Evolutionary conservation across 1,140 invertebrate species (phyloP).

Genomic region (Drosophila miranda): DNA sequence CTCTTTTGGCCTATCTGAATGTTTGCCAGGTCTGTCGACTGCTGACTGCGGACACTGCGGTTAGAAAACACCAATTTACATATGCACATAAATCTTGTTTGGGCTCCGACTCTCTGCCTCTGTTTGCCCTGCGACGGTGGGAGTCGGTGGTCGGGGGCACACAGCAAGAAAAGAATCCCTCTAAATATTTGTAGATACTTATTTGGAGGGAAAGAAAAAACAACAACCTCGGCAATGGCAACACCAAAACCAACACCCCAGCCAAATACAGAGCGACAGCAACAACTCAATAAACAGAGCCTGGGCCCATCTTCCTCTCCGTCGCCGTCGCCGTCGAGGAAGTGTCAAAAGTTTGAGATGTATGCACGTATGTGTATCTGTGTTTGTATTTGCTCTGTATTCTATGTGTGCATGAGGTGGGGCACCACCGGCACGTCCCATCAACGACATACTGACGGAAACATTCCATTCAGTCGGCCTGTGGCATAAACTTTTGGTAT

Average conservation of each 20-base stretch:
- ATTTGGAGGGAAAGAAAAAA: conserved; percentile 59
- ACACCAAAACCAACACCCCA: conserved; percentile 15
- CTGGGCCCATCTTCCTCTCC: conserved; percentile 3
- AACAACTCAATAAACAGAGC: conserved; percentile 76
- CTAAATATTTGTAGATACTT: conserved; percentile 80
- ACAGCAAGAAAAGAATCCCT: conserved; percentile 49
- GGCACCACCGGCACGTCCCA: conserved; percentile 21
- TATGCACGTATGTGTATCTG: conserved; percentile 37
- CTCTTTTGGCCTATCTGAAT: conserved; percentile 52
- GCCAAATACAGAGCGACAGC: conserved; percentile 38
- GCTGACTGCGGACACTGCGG: conserved; percentile 56
- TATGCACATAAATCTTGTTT: conserved; percentile 79
- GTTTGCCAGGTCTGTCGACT: conserved; percentile 60
- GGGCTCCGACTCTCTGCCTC: conserved; percentile 41
- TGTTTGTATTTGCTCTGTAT: conserved; percentile 27
- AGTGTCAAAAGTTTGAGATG: conserved; percentile 75
- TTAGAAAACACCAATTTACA: conserved; percentile 67
- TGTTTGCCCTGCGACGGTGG: conserved; percentile 29
- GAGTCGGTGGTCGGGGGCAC: conserved; percentile 10
- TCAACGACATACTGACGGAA: conserved; percentile 34
- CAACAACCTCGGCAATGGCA: conserved; percentile 14
- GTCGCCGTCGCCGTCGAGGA: conserved; percentile 46
- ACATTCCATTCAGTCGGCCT: conserved; percentile 27
- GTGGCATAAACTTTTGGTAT: conserved; percentile 63
- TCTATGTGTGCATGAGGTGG: conserved; percentile 18